Base-by-base conservation (phyloP, 2,888 invertebrate species). In the Phlogophora meticulosa region DNA sequence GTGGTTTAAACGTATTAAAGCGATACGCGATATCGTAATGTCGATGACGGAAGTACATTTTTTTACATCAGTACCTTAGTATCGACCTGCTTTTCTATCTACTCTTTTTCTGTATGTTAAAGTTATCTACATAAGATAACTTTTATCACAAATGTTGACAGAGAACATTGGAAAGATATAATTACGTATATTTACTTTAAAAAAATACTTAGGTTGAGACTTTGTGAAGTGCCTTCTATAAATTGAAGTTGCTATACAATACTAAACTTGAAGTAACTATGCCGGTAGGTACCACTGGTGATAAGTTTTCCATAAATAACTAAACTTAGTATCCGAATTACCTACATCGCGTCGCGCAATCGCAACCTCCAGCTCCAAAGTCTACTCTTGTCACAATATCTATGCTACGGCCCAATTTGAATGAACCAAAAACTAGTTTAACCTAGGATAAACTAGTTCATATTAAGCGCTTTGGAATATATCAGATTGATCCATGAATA, bases 121-220 rank as follows among this genome's bases (percentile, higher is more conserved):
- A 68, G 17, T 76, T 69, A 69, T 76, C 69, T 75, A 75, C 42
- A 42, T 43, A 36, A 46, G 73, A 72, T 72, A 78, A 72, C 36
- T 55, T 74, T 78, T 72, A 72, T 78, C 72, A 42, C n/a, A 32
- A 52, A 22, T 78, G 49, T 63, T 72, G 36, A 56, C 63, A 51
- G 49, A 77, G 34, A 55, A 62, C 73, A 62, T 63, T 72, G 73
- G 34, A 55, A 42, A 77, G 43, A 72, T 61, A 51, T 43, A 43
- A 28, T 38, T 45, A 32, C 1, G 1, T 17, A 17, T 48, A 72
- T 34, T 71, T 55, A 40, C 72, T 55, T 45, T 36, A 20, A 22
- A 70, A 32, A 45, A 49, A 49, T 28, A 58, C 38, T n/a, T n/a
- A 43, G 17, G 20, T 49, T 48, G 17, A 55, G 34, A 24, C 32